A percentile compares a stretch with the other conserved stretches of the same genome.
Evolutionary conservation across 2,888 invertebrate species (phyloP).

Genomic region (Colostygia pectinataria): DNA sequence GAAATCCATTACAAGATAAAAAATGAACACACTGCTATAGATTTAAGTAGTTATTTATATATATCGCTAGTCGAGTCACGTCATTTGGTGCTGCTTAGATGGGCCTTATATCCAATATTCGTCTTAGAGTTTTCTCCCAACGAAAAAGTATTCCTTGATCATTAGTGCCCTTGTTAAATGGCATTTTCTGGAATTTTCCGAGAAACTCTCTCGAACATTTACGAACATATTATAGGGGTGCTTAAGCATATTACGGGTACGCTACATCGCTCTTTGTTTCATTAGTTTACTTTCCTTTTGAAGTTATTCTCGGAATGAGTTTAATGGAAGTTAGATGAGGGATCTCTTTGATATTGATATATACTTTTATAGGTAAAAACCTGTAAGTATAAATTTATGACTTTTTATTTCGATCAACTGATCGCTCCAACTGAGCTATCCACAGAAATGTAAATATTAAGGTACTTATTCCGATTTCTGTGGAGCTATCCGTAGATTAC

Average conservation of each 20-base stretch:
- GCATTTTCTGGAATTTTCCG: constrained; percentile 49
- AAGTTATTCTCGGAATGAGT: constrained; percentile 13
- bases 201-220: constrained; percentile 23
- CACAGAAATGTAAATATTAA: no score
- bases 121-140: constrained; percentile 66
- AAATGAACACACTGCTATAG: no score
- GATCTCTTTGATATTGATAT: no score
- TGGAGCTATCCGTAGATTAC: no score
- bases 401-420: no score
- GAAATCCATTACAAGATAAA: no score
- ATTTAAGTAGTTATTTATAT: no score
- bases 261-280: constrained; percentile 19
- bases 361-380: neutral
- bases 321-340: neutral
- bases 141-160: constrained; percentile 60
- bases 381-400: neutral
- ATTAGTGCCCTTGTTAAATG: constrained; percentile 69
- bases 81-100: no score
- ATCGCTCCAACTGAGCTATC: no score
- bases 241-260: constrained; percentile 25
- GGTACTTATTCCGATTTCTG: no score
- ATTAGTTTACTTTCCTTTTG: constrained; percentile 25
- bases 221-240: constrained; percentile 29
- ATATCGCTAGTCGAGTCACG: no score
- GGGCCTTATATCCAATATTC: constrained; percentile 64